Evolutionary conservation across 2,888 invertebrate genomes (phyloP).

Genomic region (Tetanocera ferruginea): DNA sequence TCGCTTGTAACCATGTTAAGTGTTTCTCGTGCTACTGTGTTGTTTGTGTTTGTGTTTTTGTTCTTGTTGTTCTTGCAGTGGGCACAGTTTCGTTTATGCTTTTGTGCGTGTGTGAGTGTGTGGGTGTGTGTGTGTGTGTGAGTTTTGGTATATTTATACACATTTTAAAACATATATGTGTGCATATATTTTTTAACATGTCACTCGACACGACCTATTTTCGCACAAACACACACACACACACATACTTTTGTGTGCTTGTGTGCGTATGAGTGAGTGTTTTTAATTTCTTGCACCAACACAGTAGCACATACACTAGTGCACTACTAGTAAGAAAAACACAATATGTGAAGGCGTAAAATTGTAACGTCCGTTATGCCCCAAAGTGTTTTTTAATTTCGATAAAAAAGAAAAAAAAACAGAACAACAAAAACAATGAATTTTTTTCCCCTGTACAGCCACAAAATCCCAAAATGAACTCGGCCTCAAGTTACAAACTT

Average conservation of each 20-base stretch:
- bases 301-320: neutral
- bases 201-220: slow-evolving; percentile 23
- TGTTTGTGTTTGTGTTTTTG: neutral
- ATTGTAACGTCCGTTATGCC: slow-evolving; percentile 14
- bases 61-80: neutral
- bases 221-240: neutral
- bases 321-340: neutral
- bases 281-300: neutral
- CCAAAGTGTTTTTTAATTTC: slow-evolving; percentile 38
- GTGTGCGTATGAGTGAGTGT: neutral
- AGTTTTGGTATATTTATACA: neutral
- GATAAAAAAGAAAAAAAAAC: slow-evolving; percentile 1
- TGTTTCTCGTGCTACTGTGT: slow-evolving; percentile 1
- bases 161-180: neutral
- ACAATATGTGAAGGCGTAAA: neutral
- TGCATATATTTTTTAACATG: slow-evolving; percentile 1
- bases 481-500: neutral
- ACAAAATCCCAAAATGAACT: too few species aligned
- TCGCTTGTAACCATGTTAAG: slow-evolving; percentile 27
- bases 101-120: neutral
- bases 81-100: neutral
- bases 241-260: neutral
- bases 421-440: neutral
- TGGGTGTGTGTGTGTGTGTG: neutral
- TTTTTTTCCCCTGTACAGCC: too few species aligned